These are phyloP conservation scores for Ptychobarbus kaznakovi DNA, from an alignment of 2,797 vertebrate genomes.

Conservation along the genomic window DNA sequence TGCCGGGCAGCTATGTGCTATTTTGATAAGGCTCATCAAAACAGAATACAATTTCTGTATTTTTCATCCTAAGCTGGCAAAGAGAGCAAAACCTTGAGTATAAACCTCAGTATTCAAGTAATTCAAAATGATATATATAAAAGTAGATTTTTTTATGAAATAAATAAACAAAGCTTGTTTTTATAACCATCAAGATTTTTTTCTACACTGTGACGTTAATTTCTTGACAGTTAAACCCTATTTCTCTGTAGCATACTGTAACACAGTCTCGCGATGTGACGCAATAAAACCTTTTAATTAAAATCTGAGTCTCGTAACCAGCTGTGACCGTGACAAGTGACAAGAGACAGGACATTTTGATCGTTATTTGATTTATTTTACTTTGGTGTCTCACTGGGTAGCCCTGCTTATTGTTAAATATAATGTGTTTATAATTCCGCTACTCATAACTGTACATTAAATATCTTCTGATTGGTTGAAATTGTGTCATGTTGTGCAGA, in stretches of 20 bases:
- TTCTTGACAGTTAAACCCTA: background rate
- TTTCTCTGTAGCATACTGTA: background rate
- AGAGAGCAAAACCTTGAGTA: background rate
- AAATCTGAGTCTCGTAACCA: background rate
- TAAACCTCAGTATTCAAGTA: background rate
- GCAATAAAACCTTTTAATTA: background rate
- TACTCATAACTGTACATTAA: background rate
- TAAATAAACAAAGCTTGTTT: background rate
- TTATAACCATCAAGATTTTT: background rate
- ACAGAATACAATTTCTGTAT: background rate
- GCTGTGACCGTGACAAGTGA: background rate
- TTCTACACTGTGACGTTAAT: background rate
- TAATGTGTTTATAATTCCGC: background rate
- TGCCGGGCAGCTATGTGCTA: conserved; percentile 2
- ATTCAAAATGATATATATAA: background rate
- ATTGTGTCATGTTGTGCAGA: background rate
- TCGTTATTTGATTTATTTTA: background rate
- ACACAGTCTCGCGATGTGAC: background rate
- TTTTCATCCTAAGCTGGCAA: background rate
- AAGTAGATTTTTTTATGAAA: background rate
- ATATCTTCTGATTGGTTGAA: background rate
- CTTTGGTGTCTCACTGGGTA: background rate
- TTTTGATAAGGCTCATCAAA: conserved; percentile 30
- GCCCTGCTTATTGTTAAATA: background rate
- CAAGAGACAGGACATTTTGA: background rate